These are phyloP conservation scores for Hydrolagus affinis DNA, from an alignment of 2,113 vertebrate species.

Conservation along the genomic window DNA sequence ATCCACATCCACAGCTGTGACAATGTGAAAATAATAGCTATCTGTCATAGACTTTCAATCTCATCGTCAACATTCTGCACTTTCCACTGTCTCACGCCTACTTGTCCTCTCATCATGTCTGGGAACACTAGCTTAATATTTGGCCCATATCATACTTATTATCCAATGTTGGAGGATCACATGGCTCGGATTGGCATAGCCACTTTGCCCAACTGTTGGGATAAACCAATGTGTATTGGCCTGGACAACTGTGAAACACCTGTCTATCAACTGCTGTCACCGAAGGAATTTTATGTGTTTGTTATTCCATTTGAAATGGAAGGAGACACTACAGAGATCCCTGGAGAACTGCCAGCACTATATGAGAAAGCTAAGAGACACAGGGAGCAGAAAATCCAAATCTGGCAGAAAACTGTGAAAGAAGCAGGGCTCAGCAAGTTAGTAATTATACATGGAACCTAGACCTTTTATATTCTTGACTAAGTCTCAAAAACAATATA, in stretches of 20 bases:
- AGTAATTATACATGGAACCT: conserved; percentile 39
- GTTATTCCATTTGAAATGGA: conserved; percentile 87
- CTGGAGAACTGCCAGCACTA: conserved; percentile 65
- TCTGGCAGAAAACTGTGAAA: conserved; percentile 80
- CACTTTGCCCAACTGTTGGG: conserved; percentile 83
- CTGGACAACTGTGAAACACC: conserved; percentile 51
- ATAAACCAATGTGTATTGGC: conserved; percentile 71
- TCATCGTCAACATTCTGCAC: conserved; percentile 64
- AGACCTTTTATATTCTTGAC: not conserved
- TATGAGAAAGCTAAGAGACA: conserved; percentile 68
- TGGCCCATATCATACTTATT: conserved; percentile 85
- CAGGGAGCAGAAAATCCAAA: conserved; percentile 67
- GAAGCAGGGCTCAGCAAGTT: conserved; percentile 77
- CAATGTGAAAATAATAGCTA: conserved; percentile 66
- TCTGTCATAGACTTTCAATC: conserved; percentile 65
- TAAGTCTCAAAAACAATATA: not conserved
- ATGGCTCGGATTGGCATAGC: conserved; percentile 88
- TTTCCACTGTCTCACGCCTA: conserved; percentile 72
- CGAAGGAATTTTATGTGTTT: conserved; percentile 67
- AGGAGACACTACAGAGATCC: conserved; percentile 84
- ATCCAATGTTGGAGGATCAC: conserved; percentile 88
- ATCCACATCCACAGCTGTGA: conserved; percentile 83
- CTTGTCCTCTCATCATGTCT: conserved; percentile 72
- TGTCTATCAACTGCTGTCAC: conserved; percentile 68
- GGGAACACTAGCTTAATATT: conserved; percentile 74